phyloP scores from a whole-genome alignment of 1,140 invertebrate genomes.

The Cheumatopsyche charites region DNA sequence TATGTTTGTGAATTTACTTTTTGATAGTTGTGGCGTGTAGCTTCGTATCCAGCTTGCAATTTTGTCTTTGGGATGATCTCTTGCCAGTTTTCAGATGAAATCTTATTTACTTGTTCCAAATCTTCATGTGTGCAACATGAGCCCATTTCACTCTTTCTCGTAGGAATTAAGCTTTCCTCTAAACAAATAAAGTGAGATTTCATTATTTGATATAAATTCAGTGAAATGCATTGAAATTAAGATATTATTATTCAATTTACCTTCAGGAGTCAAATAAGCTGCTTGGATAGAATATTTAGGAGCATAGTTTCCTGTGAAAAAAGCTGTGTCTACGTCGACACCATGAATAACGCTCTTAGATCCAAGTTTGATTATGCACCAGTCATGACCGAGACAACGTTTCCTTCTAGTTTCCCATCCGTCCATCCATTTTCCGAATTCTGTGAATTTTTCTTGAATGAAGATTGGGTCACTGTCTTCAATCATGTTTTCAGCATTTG shows the following conservation, averaged over 20 bases:
- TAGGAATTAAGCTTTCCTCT: conserved; percentile 63
- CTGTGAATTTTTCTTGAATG: conserved; percentile 66
- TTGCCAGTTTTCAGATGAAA: conserved; percentile 66
- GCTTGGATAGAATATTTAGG: conserved; percentile 71
- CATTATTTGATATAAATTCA: neutral
- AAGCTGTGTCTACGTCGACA: conserved; percentile 68
- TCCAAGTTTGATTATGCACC: conserved; percentile 68
- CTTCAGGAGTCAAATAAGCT: conserved; percentile 60
- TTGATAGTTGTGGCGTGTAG: conserved; percentile 66
- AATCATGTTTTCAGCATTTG: conserved; percentile 69
- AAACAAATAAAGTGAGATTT: conserved; percentile 42
- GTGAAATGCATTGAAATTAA: neutral
- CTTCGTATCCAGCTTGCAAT: conserved; percentile 64
- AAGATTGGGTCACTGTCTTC: conserved; percentile 64
- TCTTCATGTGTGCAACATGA: conserved; percentile 60
- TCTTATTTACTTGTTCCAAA: conserved; percentile 56
- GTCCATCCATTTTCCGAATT: conserved; percentile 75
- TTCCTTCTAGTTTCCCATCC: conserved; percentile 74
- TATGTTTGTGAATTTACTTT: conserved; percentile 52
- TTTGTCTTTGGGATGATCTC: conserved; percentile 64
- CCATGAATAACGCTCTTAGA: conserved; percentile 65
- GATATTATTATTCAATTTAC: conserved; percentile 50
- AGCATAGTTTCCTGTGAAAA: conserved; percentile 72
- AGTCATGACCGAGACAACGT: conserved; percentile 68
- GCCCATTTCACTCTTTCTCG: conserved; percentile 57